These are phyloP conservation scores for Dasysyrphus albostriatus DNA, from an alignment of 2,888 invertebrate genomes.

Conservation along the genomic window DNA sequence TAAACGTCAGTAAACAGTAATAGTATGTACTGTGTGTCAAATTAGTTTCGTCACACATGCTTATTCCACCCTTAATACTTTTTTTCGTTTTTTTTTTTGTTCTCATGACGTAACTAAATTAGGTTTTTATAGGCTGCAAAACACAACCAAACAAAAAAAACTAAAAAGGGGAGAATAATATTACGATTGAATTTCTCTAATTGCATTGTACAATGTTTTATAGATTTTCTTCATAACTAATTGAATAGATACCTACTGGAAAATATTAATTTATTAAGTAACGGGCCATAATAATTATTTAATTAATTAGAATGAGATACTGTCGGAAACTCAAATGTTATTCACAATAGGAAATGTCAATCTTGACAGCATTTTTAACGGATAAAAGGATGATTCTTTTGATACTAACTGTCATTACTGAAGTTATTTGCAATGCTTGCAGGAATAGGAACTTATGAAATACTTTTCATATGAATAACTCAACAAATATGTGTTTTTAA, in stretches of 20 bases:
- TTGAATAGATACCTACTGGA: neutral
- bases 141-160: constrained; percentile 4
- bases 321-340: neutral
- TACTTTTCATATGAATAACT: neutral
- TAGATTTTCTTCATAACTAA: neutral
- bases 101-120: constrained; percentile 51
- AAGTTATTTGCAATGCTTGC: too few species aligned
- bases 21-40: constrained; percentile 52
- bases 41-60: constrained; percentile 63
- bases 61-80: constrained; percentile 48
- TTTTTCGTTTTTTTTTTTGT: neutral
- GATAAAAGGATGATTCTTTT: too few species aligned
- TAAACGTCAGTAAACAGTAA: constrained; percentile 40
- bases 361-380: too few species aligned
- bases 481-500: neutral
- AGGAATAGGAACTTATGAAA: too few species aligned
- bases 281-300: neutral
- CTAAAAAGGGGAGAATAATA: neutral
- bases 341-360: neutral
- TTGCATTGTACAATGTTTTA: neutral
- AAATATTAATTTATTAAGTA: neutral
- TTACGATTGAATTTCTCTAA: constrained; percentile 13
- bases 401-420: too few species aligned
- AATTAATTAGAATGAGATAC: neutral
- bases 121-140: constrained; percentile 28